Conservation (phyloP, 2,888 invertebrate species). For the Lottia gigantea region DNA sequence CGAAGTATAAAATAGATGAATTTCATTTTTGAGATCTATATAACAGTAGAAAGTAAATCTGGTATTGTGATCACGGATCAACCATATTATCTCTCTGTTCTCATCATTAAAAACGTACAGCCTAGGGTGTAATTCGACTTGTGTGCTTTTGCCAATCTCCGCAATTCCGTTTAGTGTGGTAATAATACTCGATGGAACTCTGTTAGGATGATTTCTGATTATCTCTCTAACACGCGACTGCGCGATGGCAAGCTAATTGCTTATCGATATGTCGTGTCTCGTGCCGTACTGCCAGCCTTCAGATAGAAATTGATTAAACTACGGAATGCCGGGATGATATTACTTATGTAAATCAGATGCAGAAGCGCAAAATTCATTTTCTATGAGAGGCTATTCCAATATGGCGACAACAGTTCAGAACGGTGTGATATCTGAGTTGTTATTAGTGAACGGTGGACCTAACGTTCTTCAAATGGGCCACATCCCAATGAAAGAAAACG, state of each 20-base stretch:
- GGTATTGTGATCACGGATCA: no score
- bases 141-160: slow-evolving; percentile 2
- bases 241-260: slow-evolving; percentile 4
- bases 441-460: slow-evolving; percentile 5
- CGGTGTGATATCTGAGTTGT: slow-evolving; percentile 22
- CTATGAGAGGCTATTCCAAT: slow-evolving; percentile 18
- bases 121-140: neutral
- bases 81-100: neutral
- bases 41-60: no score
- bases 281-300: slow-evolving; percentile 8
- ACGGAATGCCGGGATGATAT: slow-evolving; percentile 35
- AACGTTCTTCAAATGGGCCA: slow-evolving; percentile 30
- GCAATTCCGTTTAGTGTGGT: neutral
- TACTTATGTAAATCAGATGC: slow-evolving; percentile 38
- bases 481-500: slow-evolving; percentile 70
- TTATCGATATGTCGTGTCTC: slow-evolving; percentile 11
- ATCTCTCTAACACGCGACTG: slow-evolving; percentile 7
- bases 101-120: neutral
- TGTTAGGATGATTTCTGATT: neutral
- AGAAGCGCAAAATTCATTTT: slow-evolving; percentile 19
- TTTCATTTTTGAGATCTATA: no score
- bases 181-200: neutral
- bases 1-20: no score
- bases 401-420: slow-evolving; percentile 28
- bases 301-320: slow-evolving; percentile 38